These are phyloP conservation scores for Balanococcus diminutus DNA, from an alignment of 2,888 invertebrate species.

Conservation along the genomic window DNA sequence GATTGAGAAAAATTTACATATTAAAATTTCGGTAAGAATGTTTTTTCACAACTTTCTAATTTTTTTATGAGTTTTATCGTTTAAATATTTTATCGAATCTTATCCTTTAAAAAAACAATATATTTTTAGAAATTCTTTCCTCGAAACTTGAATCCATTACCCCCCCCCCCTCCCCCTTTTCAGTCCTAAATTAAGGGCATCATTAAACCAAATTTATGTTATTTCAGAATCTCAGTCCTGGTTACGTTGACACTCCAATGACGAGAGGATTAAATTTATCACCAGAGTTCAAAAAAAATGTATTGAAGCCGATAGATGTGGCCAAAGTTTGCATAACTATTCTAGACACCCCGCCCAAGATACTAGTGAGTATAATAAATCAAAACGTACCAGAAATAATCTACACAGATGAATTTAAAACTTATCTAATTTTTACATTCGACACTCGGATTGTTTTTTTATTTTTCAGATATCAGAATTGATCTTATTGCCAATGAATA, in stretches of 20 bases:
- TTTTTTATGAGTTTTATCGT: too few species aligned
- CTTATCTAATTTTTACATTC: neutral
- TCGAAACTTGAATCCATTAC: too few species aligned
- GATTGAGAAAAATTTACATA: neutral
- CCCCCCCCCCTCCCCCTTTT: too few species aligned
- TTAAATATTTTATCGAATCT: too few species aligned
- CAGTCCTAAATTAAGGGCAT: neutral
- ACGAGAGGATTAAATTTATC: neutral
- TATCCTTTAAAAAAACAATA: too few species aligned
- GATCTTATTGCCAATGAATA: neutral
- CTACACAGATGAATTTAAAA: neutral
- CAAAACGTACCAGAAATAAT: neutral
- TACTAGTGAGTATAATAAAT: neutral
- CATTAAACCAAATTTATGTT: neutral
- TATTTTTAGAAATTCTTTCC: too few species aligned
- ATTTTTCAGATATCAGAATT: neutral
- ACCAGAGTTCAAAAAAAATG: neutral
- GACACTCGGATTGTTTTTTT: neutral
- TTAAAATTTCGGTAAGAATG: conserved; percentile 26
- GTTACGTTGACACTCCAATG: neutral
- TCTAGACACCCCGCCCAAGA: neutral
- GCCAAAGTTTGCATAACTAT: neutral
- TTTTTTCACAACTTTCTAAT: too few species aligned
- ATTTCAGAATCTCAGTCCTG: neutral
- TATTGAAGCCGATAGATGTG: neutral